phyloP scores from a whole-genome alignment of 2,797 vertebrate species.

The Scleropages formosus region DNA sequence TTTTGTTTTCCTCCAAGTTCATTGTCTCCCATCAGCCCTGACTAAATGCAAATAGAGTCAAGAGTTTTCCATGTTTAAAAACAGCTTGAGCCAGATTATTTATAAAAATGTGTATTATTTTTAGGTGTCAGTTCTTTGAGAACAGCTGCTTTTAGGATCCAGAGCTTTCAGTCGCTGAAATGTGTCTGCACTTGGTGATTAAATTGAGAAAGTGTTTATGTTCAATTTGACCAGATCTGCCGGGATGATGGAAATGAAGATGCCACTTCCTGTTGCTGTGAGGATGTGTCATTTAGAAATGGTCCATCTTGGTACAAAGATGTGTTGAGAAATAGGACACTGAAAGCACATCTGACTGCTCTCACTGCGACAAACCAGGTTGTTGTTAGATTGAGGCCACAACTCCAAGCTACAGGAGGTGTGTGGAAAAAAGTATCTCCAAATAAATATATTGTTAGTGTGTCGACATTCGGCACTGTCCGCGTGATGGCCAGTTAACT shows the following conservation, averaged over 20 bases:
- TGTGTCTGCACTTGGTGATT: not conserved
- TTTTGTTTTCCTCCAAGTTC: not conserved
- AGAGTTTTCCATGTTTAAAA: constrained; percentile 8
- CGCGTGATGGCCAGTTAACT: too few species aligned
- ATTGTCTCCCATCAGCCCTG: not conserved
- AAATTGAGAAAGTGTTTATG: not conserved
- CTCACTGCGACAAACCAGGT: too few species aligned
- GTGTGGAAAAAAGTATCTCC: too few species aligned
- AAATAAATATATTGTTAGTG: too few species aligned
- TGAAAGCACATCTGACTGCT: too few species aligned
- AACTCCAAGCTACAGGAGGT: too few species aligned
- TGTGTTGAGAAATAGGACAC: not conserved
- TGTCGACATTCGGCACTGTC: too few species aligned
- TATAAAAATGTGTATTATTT: constrained; percentile 16
- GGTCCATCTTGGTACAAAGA: not conserved
- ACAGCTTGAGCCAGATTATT: constrained; percentile 7
- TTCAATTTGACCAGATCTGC: not conserved
- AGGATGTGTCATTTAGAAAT: not conserved
- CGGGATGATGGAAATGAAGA: not conserved
- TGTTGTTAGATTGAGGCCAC: too few species aligned
- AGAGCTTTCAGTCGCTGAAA: too few species aligned
- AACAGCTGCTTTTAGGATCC: not conserved
- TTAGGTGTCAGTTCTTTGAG: constrained; percentile 2
- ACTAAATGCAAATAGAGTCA: constrained; percentile 14
- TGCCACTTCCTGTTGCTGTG: not conserved